Base-by-base conservation (phyloP, 1,140 invertebrate genomes). In the Linepithema humile region DNA sequence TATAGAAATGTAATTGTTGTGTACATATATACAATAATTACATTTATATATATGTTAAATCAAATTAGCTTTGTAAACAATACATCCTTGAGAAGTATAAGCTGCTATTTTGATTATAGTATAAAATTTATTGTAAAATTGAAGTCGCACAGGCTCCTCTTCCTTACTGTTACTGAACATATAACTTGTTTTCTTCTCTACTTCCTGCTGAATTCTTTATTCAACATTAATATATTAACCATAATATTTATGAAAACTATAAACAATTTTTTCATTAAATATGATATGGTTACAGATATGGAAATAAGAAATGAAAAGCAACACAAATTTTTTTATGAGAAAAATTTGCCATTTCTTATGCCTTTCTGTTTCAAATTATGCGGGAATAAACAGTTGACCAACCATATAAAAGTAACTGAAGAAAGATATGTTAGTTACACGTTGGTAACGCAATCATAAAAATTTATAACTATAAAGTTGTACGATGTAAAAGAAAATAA, bases 61-160 rank as follows among this genome's bases (percentile, higher is more conserved):
- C 15, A 62, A 70, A 75, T 29, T 75, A 83, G 77, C 64, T 75
- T 75, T 60, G 26, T 64, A 38, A 35, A 83, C 40, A 43, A 83
- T 40, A 69, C 59, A 86, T 53, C 83, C 62, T 75, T 75, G 17
- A 80, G 45, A 80, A 69, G 75, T 67, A 55, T 78, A 62, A 67
- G 10, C 35, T 55, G 35, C 26, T 80, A 80, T 80, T 80, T 80
- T 70, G 17, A 80, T 80, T 80, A 69, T 69, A 80, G 74, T 55
- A 65, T 53, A 75, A 60, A 77, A 65, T 77, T 77, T 53, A 45
- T 77, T 77, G 65, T 77, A n/a, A 77, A 65, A 43, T 40, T 5
- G n/a, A 26, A 77, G 0, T 15, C 6, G 12, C 15, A 38, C 7
- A 6, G 38, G 35, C 50, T 74, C 15, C 29, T 60, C 0, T 45